Base-by-base conservation (phyloP, 1,140 invertebrate species). In the Caligus rogercresseyi region DNA sequence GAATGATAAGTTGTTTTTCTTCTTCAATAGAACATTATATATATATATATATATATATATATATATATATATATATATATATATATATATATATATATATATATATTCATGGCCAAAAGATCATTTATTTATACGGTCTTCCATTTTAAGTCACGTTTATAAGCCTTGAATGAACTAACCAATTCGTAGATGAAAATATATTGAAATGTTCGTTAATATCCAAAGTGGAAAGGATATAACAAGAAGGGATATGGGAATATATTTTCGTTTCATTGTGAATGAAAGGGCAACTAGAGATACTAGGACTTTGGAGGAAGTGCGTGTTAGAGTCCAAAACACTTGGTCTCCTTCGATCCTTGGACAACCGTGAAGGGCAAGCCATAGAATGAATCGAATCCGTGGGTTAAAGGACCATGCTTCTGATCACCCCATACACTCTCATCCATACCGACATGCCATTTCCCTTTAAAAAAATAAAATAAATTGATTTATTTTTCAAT, bases 331-430 rank as follows among this genome's bases (percentile, higher is more conserved):
- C 31, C 31, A 43, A 43, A 43, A 43, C 31, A 11, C 31, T 43
- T 43, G 31, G 7, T 43, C 7, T 4, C 61, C 62, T n/a, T 71
- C 70, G 65, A 71, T 73, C 75, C 74, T 64, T 71, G 69, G 4
- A 74, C 54, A 57, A 76, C 74, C 14, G 74, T 72, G 4, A 74
- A 66, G n/a, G 74, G 74, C 31, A 72, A 61, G 4, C 76, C 76
- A 66, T 73, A 77, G 65, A 75, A 77, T 53, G 71, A 71, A 66
- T 77, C 72, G 70, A 78, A 78, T 15, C 76, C 76, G 60, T 77
- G 74, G 16, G 70, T 72, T 16, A 72, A 25, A 3, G 76, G 76
- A 64, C 76, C 74, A 56, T 72, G 70, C 19, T 69, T 70, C 23
- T 66, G 62, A 61, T 74, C 70, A 1, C 68, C 68, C 26, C 63